A percentile compares a stretch with the other conserved stretches of the same genome.
Evolutionary conservation across 1,140 invertebrate genomes (phyloP).

Genomic region (Bombyx mandarina): DNA sequence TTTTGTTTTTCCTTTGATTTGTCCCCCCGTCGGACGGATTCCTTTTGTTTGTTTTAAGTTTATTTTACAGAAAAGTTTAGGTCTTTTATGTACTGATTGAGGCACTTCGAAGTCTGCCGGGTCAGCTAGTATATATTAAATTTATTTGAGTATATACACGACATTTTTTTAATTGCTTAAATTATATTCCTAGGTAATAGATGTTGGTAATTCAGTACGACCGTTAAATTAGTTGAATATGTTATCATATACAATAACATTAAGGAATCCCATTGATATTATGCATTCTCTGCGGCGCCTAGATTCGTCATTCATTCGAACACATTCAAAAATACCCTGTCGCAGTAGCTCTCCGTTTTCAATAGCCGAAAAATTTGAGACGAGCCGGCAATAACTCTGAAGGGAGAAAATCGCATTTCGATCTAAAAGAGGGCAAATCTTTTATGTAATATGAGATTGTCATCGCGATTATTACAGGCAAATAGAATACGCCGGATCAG

Average conservation of each 20-base stretch:
- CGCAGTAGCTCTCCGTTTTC: slow-evolving; percentile 48
- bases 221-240: too few species aligned
- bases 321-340: slow-evolving; percentile 61
- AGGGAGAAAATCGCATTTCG: slow-evolving; percentile 68
- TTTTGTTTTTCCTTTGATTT: too few species aligned
- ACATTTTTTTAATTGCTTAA: too few species aligned
- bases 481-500: slow-evolving; percentile 69
- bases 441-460: slow-evolving; percentile 72
- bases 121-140: too few species aligned
- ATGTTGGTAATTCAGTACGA: too few species aligned
- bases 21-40: too few species aligned
- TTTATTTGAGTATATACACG: too few species aligned
- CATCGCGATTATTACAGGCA: slow-evolving; percentile 71
- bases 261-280: slow-evolving; percentile 23
- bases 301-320: slow-evolving; percentile 63
- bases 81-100: too few species aligned
- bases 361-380: slow-evolving; percentile 62
- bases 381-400: slow-evolving; percentile 58
- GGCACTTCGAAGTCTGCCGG: too few species aligned
- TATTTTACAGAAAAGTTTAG: too few species aligned
- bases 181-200: too few species aligned
- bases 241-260: neutral
- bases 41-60: too few species aligned
- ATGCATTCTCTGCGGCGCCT: slow-evolving; percentile 47
- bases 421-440: slow-evolving; percentile 68